Conservation (phyloP, 2,797 vertebrate species). For the Toxotes lorentzi region DNA sequence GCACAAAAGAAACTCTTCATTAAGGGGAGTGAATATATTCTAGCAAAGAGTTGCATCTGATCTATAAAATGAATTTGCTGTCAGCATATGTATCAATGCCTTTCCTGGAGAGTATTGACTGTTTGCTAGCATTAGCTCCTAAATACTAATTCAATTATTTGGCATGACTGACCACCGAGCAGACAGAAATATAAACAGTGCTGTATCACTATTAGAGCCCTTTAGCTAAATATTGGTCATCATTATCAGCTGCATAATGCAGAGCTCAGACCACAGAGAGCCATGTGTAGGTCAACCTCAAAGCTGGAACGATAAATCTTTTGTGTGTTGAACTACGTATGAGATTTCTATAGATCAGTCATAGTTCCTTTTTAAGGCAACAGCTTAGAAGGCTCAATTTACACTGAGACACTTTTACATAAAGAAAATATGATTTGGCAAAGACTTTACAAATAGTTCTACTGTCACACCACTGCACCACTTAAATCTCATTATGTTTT, state of each 20-base stretch:
- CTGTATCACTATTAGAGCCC: not conserved
- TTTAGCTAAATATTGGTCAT: slow-evolving; percentile 45
- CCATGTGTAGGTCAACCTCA: slow-evolving; percentile 19
- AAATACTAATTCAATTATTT: slow-evolving; percentile 14
- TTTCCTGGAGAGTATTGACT: slow-evolving; percentile 19
- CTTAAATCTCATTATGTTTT: slow-evolving; percentile 49
- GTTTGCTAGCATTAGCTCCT: slow-evolving; percentile 18
- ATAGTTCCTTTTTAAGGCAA: slow-evolving; percentile 47
- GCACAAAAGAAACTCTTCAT: slow-evolving; percentile 13
- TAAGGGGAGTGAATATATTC: slow-evolving; percentile 1
- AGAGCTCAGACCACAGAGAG: slow-evolving; percentile 2
- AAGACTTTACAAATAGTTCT: slow-evolving; percentile 31
- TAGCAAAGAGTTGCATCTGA: slow-evolving; percentile 31
- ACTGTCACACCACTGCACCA: slow-evolving; percentile 39
- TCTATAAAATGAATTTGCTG: not conserved
- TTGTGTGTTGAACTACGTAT: slow-evolving; percentile 25
- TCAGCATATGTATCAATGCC: not conserved
- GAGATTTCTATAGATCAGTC: slow-evolving; percentile 22
- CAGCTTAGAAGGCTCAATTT: slow-evolving; percentile 32
- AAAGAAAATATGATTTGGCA: slow-evolving; percentile 28
- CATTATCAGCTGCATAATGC: slow-evolving; percentile 28
- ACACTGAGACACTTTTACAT: slow-evolving; percentile 40
- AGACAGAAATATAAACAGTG: slow-evolving; percentile 4
- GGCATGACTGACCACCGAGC: not conserved
- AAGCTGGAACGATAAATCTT: slow-evolving; percentile 18